A percentile compares a stretch with the other conserved stretches of the same genome.
Evolutionary conservation across 2,888 invertebrate species (phyloP).

Genomic region (Platerodrilus igneus): DNA sequence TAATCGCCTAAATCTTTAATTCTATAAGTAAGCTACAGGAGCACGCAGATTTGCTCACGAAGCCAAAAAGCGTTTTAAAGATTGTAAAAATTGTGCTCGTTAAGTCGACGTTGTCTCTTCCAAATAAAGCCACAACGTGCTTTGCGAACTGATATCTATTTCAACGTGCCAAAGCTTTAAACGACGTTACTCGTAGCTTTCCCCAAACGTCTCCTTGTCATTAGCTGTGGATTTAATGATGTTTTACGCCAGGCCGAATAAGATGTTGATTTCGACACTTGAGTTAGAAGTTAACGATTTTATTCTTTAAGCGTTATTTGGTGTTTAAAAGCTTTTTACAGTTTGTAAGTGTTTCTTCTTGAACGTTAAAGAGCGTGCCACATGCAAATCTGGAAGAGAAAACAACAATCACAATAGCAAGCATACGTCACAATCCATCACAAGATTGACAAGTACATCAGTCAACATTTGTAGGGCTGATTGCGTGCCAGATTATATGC

Average conservation of each 20-base stretch:
- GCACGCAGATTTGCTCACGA: slow-evolving; percentile 36
- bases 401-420: slow-evolving; percentile 39
- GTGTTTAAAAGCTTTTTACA: no score
- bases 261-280: slow-evolving; percentile 33
- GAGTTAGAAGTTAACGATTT: slow-evolving; percentile 35
- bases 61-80: slow-evolving; percentile 43
- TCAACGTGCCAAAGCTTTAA: no score
- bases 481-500: slow-evolving; percentile 35
- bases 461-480: slow-evolving; percentile 48
- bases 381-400: slow-evolving; percentile 39
- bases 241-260: slow-evolving; percentile 38
- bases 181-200: slow-evolving; percentile 31
- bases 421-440: slow-evolving; percentile 42
- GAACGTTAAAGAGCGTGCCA: slow-evolving; percentile 38
- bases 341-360: no score
- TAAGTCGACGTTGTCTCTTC: slow-evolving; percentile 36
- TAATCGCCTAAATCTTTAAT: slow-evolving; percentile 21
- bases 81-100: slow-evolving; percentile 47
- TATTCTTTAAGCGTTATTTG: slow-evolving; percentile 22
- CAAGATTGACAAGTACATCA: slow-evolving; percentile 46
- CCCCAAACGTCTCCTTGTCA: slow-evolving; percentile 32
- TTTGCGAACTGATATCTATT: slow-evolving; percentile 14
- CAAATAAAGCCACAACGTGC: no score
- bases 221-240: slow-evolving; percentile 40
- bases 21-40: slow-evolving; percentile 23